Conservation (phyloP, 2,797 vertebrate species). For the Oryzias dopingdopingensis region DNA sequence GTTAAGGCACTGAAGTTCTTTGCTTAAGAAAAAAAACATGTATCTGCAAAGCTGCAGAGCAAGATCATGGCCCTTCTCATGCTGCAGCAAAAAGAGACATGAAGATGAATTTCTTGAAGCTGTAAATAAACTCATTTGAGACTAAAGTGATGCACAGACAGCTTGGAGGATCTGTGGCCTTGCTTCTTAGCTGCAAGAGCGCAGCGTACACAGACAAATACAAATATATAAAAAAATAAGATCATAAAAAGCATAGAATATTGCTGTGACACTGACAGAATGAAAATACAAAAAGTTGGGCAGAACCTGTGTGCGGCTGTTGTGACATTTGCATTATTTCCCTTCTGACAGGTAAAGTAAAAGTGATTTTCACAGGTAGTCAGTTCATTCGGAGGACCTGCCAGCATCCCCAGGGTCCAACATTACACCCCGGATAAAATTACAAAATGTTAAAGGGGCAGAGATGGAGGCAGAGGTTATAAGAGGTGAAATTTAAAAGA, state of each 20-base stretch:
- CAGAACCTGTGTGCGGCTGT: too few species aligned
- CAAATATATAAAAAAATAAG: slow-evolving; percentile 9
- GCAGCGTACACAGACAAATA: neutral
- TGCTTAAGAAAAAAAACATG: neutral
- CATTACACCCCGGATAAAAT: slow-evolving; percentile 17
- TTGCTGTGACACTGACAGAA: too few species aligned
- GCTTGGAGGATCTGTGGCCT: slow-evolving; percentile 24
- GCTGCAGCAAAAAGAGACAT: slow-evolving; percentile 18
- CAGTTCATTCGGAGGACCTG: slow-evolving; percentile 26
- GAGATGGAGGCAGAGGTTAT: slow-evolving; percentile 8
- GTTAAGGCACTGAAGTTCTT: slow-evolving; percentile 11
- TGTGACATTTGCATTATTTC: slow-evolving; percentile 16
- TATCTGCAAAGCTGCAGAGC: slow-evolving; percentile 15
- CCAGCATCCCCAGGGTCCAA: slow-evolving; percentile 15
- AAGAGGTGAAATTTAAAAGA: too few species aligned
- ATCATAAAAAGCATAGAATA: neutral
- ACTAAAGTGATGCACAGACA: slow-evolving; percentile 21
- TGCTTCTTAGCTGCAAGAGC: slow-evolving; percentile 18
- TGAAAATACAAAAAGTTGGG: too few species aligned
- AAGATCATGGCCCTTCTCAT: neutral
- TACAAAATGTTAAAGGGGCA: slow-evolving; percentile 13
- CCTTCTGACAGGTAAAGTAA: slow-evolving; percentile 13
- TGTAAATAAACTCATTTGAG: slow-evolving; percentile 23
- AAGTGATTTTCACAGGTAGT: slow-evolving; percentile 26
- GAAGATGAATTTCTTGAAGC: slow-evolving; percentile 14